Conservation (phyloP, 2,888 invertebrate genomes). For the Caradrina clavipalpis region DNA sequence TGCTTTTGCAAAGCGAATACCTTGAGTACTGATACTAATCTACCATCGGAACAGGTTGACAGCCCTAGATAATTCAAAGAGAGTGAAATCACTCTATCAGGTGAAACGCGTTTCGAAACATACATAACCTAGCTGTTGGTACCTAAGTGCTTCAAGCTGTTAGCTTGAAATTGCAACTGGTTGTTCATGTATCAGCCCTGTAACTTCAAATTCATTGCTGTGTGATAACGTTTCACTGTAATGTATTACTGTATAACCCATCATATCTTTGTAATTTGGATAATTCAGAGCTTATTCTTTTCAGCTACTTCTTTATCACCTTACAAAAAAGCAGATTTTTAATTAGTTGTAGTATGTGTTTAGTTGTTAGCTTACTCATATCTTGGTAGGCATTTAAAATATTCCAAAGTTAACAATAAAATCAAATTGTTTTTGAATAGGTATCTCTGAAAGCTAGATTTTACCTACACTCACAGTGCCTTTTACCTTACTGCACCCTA, state of each 20-base stretch:
- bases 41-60: conserved; percentile 37
- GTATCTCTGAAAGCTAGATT: neutral
- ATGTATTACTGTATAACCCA: neutral
- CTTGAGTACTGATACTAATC: conserved; percentile 45
- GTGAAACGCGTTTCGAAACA: conserved; percentile 69
- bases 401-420: neutral
- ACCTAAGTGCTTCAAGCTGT: conserved; percentile 21
- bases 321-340: no score
- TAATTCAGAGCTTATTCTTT: neutral
- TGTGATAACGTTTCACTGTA: conserved; percentile 1
- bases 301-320: no score
- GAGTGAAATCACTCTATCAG: conserved; percentile 60
- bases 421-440: neutral
- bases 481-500: conserved; percentile 5
- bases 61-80: conserved; percentile 61
- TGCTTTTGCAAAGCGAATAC: conserved; percentile 32
- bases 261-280: neutral
- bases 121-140: conserved; percentile 57
- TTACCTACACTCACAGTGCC: neutral
- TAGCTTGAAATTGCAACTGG: conserved; percentile 41
- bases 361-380: no score
- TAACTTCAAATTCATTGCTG: conserved; percentile 31
- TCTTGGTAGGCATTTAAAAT: no score
- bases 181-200: conserved; percentile 41
- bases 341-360: no score